A percentile compares a stretch with the other conserved stretches of the same genome.
Evolutionary conservation across 2,113 vertebrate genomes (phyloP).

Genomic region (Spilogale gracilis): DNA sequence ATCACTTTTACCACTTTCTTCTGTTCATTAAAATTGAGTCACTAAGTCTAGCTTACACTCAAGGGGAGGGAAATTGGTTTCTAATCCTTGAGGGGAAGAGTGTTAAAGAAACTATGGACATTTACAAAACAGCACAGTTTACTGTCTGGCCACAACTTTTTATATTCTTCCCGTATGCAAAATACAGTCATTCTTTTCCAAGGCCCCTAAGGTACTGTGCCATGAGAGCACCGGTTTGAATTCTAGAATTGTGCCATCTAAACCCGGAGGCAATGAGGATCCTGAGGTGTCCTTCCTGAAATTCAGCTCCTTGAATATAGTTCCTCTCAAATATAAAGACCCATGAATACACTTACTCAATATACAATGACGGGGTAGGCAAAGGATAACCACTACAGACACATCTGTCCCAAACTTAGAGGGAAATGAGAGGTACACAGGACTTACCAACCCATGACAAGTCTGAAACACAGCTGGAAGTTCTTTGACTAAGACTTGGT

Average conservation of each 20-base stretch:
- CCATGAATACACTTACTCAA: neutral
- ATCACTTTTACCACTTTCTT: neutral
- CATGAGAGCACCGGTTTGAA: neutral
- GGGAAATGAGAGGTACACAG: neutral
- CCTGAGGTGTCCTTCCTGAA: neutral
- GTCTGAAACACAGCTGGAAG: neutral
- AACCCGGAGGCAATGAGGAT: neutral
- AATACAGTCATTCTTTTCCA: neutral
- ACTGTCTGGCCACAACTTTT: neutral
- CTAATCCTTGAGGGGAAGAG: neutral
- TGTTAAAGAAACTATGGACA: neutral
- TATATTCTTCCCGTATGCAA: neutral
- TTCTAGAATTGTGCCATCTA: neutral
- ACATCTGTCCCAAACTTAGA: neutral
- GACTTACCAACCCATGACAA: neutral
- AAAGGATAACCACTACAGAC: neutral
- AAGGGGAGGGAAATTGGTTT: neutral
- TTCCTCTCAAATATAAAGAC: neutral
- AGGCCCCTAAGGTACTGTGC: neutral
- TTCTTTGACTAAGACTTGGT: neutral
- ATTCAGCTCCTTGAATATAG: neutral
- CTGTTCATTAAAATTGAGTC: neutral
- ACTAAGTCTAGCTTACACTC: neutral
- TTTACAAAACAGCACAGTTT: neutral
- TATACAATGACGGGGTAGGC: too few species aligned